phyloP scores from a whole-genome alignment of 2,888 invertebrate species.

The Tanytarsus gracilentus region DNA sequence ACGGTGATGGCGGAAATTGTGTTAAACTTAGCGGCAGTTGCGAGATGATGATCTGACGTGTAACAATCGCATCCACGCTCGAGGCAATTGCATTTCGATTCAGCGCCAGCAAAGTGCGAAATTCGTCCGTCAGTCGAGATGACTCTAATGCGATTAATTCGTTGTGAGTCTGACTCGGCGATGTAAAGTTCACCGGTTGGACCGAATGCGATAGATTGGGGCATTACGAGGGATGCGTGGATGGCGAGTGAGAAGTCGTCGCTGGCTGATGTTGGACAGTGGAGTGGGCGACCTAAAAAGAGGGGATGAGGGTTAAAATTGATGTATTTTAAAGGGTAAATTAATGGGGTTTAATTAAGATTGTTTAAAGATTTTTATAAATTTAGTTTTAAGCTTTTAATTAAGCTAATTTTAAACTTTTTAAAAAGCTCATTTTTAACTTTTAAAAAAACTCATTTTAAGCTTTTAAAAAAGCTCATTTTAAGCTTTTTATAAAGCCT shows the following conservation, averaged over 20 bases:
- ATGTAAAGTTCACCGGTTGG: slow-evolving; percentile 87
- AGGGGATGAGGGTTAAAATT: too few species aligned
- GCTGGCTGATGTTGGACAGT: slow-evolving; percentile 75
- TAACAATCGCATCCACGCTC: slow-evolving; percentile 88
- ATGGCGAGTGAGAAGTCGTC: slow-evolving; percentile 82
- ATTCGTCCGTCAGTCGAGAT: slow-evolving; percentile 92
- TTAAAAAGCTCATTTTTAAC: too few species aligned
- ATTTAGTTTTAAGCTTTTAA: too few species aligned
- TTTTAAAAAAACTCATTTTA: too few species aligned
- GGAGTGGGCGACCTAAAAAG: slow-evolving; percentile 83
- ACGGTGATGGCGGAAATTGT: slow-evolving; percentile 88
- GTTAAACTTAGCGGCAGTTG: slow-evolving; percentile 88
- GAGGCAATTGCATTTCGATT: slow-evolving; percentile 86
- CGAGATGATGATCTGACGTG: slow-evolving; percentile 82
- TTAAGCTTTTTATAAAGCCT: too few species aligned
- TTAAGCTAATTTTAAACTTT: too few species aligned
- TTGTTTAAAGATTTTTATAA: too few species aligned
- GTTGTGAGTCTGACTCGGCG: slow-evolving; percentile 91
- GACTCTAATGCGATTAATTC: slow-evolving; percentile 82
- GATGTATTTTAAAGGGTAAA: too few species aligned
- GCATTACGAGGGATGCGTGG: slow-evolving; percentile 83
- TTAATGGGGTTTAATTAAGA: too few species aligned
- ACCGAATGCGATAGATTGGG: slow-evolving; percentile 89
- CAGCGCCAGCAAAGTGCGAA: slow-evolving; percentile 85
- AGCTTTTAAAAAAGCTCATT: too few species aligned